Base-by-base conservation (phyloP, 2,113 vertebrate species). In the Cervus canadensis region DNA sequence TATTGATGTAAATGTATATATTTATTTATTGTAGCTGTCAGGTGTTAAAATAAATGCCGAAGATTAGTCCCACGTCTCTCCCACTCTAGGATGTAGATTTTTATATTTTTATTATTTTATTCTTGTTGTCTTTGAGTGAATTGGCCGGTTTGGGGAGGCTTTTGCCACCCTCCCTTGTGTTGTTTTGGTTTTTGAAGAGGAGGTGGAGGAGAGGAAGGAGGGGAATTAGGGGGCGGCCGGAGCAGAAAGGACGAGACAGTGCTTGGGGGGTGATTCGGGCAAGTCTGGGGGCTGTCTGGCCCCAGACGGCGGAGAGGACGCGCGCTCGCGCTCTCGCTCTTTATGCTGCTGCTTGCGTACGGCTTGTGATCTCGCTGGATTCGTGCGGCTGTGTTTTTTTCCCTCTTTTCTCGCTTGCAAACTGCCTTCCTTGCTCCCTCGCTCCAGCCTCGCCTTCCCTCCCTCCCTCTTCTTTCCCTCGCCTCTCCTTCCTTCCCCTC, bases 1-100 rank as follows among this genome's bases (percentile, higher is more conserved):
- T 98, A 89, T 98, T 97, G 98, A 98, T 98, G 94, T 98, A 87
- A 98, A 98, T 98, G 97, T 96, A 87, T 98, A 87, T 98, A 84
- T 98, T 97, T 97, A 96, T 97, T 97, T 97, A 95, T 98, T 97
- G 93, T 98, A 97, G 97, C 93, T 98, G 98, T 97, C 98, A 98
- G 98, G 96, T 98, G 97, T 98, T 98, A 98, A 98, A 98, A 98
- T 98, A 98, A 98, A 98, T 98, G 96, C 98, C 95, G 98, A 98
- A 97, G 98, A 97, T 96, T 96, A 97, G 98, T 78, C 98, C 98
- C 98, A 94, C 59, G 97, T 98, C 97, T 98, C 95, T 98, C 98
- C 98, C 98, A 98, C 91, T 97, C 91, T 97, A 98, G 97, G 98
- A 93, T 95, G 26, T 97, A 98, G 98, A 94, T 98, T 98, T 97